These are phyloP conservation scores for Aratinga solstitialis DNA, from an alignment of 2,797 vertebrate species.

Conservation along the genomic window DNA sequence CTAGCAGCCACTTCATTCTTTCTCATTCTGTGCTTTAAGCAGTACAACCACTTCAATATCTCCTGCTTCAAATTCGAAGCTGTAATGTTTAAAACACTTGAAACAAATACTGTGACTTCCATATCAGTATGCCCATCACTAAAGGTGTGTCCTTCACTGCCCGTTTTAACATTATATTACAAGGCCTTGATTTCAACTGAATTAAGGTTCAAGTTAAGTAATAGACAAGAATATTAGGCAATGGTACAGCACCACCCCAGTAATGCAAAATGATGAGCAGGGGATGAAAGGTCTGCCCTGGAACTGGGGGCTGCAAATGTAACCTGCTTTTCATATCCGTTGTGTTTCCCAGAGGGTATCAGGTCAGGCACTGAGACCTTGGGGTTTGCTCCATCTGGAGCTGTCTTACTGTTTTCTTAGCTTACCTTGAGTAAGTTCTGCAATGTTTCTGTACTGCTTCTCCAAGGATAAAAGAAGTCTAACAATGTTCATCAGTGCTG, in stretches of 20 bases:
- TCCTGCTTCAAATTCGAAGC: neutral
- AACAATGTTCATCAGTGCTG: neutral
- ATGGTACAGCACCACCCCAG: neutral
- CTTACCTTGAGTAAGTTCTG: neutral
- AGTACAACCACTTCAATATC: neutral
- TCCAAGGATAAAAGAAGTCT: neutral
- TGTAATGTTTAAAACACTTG: neutral
- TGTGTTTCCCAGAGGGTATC: neutral
- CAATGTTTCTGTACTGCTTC: neutral
- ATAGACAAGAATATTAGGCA: slow-evolving; percentile 39
- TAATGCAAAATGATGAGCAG: neutral
- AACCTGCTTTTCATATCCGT: slow-evolving; percentile 11
- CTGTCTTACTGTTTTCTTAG: neutral
- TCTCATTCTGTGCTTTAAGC: neutral
- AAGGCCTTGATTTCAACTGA: slow-evolving; percentile 46
- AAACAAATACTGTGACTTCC: neutral
- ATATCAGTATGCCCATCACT: neutral
- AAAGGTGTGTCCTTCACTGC: neutral
- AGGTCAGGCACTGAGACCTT: neutral
- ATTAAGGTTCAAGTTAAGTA: slow-evolving; percentile 51
- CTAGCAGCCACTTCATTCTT: neutral
- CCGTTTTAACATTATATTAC: neutral
- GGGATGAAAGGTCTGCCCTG: neutral
- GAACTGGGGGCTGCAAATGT: neutral
- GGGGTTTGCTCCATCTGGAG: neutral